Evolutionary conservation across 2,113 vertebrate species (phyloP), one percentile per base, ranked within the genome.

Genomic region (Plotosus lineatus): DNA sequence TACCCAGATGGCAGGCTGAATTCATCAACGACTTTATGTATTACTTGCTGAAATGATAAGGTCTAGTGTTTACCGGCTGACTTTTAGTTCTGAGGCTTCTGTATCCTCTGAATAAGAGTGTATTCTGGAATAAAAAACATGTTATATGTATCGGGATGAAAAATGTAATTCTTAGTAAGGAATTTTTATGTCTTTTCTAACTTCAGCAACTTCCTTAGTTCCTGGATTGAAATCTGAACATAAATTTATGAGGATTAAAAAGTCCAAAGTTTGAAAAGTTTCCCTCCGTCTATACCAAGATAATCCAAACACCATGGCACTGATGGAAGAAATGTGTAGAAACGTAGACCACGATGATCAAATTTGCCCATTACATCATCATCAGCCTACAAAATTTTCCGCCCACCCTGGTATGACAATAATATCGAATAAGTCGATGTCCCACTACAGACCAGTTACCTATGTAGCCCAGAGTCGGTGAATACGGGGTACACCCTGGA

Each of bases 21-120:
- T 82, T 63, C 80, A 68, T 77, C 63, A 65, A 56, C 42, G 50
- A 23, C 61, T 65, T 75, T 55, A 56, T 61, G 61, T 81, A 81
- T 77, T 82, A 56, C 80, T 68, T 68, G 69, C 38, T 69, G 28
- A 19, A 82, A 77, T 38, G 46, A 74, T 77, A 51, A 53, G 38
- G 10, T 36, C 46, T 65, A 6, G n/a, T 55, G 28, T 53, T 31
- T 17, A 33, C 36, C 6, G 55, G 58, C 28, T 53, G 10, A 66
- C 48, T 40, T 76, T 46, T 28, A 75, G n/a, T 55, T 51, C 50
- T 17, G n/a, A 53, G 28, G 28, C 46, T n/a, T 26, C 23, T 42
- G 21, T 51, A 28, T 61, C 6, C n/a, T 42, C 46, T 28, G 26
- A 71, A 56, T 56, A 56, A 68, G 28, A 68, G 19, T 23, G 48